Conservation (phyloP, 1,140 invertebrate genomes). For the Cephus cinctus region DNA sequence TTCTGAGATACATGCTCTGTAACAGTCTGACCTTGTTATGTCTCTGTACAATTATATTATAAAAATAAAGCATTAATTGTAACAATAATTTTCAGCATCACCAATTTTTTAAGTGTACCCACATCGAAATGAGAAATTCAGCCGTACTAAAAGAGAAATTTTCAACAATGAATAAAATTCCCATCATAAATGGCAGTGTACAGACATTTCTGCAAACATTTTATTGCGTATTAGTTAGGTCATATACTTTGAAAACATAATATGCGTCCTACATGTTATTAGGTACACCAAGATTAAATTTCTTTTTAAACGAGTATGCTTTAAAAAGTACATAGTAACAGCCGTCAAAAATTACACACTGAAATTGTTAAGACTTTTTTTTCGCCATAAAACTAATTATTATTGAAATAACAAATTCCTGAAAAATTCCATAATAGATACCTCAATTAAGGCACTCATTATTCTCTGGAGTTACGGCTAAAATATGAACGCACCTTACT, state of each 20-base stretch:
- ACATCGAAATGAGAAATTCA: too few species aligned
- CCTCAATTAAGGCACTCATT: too few species aligned
- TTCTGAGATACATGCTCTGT: slow-evolving; percentile 1
- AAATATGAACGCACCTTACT: neutral
- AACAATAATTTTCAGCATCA: too few species aligned
- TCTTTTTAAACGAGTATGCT: slow-evolving; percentile 20
- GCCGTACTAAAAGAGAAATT: too few species aligned
- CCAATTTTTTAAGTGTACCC: too few species aligned
- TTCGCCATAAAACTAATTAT: neutral
- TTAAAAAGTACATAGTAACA: slow-evolving; percentile 19
- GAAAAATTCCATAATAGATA: neutral
- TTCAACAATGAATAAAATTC: too few species aligned
- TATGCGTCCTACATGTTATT: slow-evolving; percentile 4
- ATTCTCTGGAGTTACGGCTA: neutral
- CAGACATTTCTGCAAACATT: neutral
- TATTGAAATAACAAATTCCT: neutral
- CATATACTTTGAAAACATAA: slow-evolving; percentile 7
- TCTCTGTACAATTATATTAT: slow-evolving; percentile 15
- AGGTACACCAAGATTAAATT: slow-evolving; percentile 25
- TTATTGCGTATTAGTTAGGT: slow-evolving; percentile 2
- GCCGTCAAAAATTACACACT: slow-evolving; percentile 16
- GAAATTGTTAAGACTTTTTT: neutral
- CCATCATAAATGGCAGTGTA: neutral
- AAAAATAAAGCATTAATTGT: slow-evolving; percentile 14
- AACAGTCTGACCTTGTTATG: slow-evolving; percentile 14